Evolutionary conservation across 2,797 vertebrate species (phyloP).

Genomic region (Neosilurus hyrtlii): DNA sequence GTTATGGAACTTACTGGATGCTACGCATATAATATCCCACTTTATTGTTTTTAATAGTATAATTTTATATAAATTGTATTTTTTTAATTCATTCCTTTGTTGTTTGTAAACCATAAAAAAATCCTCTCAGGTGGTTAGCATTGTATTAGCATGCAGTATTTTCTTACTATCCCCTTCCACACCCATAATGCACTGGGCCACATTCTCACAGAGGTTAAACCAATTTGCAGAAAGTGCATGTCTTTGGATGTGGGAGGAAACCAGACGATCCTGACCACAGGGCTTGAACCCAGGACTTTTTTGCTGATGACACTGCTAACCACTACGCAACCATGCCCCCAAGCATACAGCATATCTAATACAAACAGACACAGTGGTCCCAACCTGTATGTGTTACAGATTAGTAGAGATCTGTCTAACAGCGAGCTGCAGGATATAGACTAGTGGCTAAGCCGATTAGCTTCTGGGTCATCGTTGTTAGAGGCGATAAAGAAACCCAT

Average conservation of each 20-base stretch:
- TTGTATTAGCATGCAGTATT: neutral
- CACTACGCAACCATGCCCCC: too few species aligned
- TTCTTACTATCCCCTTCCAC: too few species aligned
- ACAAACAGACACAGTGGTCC: neutral
- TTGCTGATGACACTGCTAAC: too few species aligned
- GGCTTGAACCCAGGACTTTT: too few species aligned
- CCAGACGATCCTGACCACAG: too few species aligned
- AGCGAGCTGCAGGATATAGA: slow-evolving; percentile 26
- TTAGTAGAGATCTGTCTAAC: slow-evolving; percentile 14
- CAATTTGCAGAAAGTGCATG: too few species aligned
- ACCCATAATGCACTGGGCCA: too few species aligned
- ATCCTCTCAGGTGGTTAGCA: neutral
- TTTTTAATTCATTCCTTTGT: neutral
- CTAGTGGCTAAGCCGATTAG: slow-evolving; percentile 48
- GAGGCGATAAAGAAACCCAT: slow-evolving; percentile 28
- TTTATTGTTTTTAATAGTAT: neutral
- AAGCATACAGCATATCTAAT: too few species aligned
- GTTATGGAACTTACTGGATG: neutral
- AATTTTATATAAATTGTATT: neutral
- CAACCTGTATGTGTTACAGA: slow-evolving; percentile 26
- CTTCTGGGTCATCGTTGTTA: slow-evolving; percentile 31
- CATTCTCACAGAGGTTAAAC: too few species aligned
- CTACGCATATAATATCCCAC: neutral
- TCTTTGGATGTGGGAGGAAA: too few species aligned
- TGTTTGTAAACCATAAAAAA: neutral